phyloP scores from a whole-genome alignment of 1,140 invertebrate genomes.

The Pararge aegeria region DNA sequence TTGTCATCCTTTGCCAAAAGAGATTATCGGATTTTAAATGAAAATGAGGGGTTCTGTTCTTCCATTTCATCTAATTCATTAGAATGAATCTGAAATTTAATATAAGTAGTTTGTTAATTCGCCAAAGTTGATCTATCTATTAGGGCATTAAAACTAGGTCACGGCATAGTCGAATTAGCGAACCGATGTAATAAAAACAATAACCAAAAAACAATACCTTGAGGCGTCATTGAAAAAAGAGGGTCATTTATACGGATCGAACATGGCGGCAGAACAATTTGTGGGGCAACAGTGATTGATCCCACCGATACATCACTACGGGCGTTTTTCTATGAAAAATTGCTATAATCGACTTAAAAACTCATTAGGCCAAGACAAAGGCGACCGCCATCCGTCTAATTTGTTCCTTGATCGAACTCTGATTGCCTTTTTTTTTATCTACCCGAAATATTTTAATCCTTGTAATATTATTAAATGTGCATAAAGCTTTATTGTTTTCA shows the following conservation, averaged over 20 bases:
- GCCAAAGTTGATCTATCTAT: too few species aligned
- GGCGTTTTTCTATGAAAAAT: slow-evolving; percentile 79
- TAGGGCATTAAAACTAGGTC: background rate
- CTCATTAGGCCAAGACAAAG: slow-evolving; percentile 78
- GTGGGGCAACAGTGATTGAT: slow-evolving; percentile 71
- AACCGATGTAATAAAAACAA: background rate
- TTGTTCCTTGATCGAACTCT: slow-evolving; percentile 70
- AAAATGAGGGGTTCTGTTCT: too few species aligned
- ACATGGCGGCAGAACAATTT: slow-evolving; percentile 55
- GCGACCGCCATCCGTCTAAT: slow-evolving; percentile 73
- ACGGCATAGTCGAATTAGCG: background rate
- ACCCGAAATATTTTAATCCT: slow-evolving; percentile 47
- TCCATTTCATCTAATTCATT: too few species aligned
- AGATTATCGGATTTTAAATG: too few species aligned
- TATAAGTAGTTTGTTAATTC: too few species aligned
- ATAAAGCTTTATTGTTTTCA: background rate
- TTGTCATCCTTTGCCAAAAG: too few species aligned
- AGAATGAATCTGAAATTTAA: too few species aligned
- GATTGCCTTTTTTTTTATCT: slow-evolving; percentile 64
- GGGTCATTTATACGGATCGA: slow-evolving; percentile 32
- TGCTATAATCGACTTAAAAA: slow-evolving; percentile 79
- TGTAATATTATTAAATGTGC: slow-evolving; percentile 17
- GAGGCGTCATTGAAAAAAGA: slow-evolving; percentile 13
- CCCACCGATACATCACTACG: slow-evolving; percentile 74
- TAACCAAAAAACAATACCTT: background rate